Conservation (phyloP, 2,113 vertebrate genomes). For the Petaurus breviceps region DNA sequence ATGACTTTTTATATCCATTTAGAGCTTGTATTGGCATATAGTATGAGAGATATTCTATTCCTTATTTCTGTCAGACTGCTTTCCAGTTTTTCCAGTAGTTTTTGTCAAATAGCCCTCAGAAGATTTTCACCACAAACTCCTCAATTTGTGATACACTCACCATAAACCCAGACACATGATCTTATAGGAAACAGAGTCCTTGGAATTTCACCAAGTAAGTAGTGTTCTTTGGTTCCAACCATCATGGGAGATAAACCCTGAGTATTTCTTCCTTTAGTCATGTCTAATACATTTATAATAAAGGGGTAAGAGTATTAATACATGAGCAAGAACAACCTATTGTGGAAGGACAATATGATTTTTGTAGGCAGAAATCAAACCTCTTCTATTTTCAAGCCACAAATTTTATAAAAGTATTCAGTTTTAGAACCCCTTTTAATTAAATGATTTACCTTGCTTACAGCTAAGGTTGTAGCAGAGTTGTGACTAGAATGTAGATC, state of each 20-base stretch:
- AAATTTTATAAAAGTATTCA: not conserved
- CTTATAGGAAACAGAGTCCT: not conserved
- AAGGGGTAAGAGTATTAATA: not conserved
- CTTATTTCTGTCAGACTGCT: not conserved
- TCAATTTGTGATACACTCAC: not conserved
- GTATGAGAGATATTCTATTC: not conserved
- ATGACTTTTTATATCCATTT: too few species aligned
- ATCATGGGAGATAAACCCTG: too few species aligned
- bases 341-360: too few species aligned
- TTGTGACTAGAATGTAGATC: not conserved
- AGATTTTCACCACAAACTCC: not conserved
- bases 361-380: too few species aligned
- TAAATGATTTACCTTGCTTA: not conserved
- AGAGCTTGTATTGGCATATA: not conserved
- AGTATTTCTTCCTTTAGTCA: not conserved
- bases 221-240: too few species aligned
- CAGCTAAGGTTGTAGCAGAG: not conserved
- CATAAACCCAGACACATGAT: not conserved
- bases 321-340: too few species aligned
- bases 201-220: not conserved
- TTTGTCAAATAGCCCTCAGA: not conserved
- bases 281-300: not conserved
- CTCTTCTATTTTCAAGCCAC: not conserved
- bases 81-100: not conserved
- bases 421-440: not conserved